Evolutionary conservation across 2,113 vertebrate species (phyloP).

Genomic region (Peromyscus leucopus): DNA sequence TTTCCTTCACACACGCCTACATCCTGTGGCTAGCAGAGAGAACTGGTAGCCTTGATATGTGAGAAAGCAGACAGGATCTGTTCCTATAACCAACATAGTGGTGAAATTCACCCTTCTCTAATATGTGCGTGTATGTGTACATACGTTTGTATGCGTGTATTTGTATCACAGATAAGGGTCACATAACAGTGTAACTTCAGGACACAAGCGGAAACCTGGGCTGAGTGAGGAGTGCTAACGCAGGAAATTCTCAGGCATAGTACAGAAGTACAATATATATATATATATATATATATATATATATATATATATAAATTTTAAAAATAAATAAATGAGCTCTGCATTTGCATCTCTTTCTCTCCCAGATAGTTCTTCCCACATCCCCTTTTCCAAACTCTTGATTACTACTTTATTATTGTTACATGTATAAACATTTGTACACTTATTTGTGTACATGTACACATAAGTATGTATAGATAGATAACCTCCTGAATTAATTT

Average conservation of each 20-base stretch:
- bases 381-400: background rate
- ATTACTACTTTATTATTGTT: background rate
- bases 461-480: too few species aligned
- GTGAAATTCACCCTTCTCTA: too few species aligned
- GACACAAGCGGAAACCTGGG: background rate
- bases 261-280: background rate
- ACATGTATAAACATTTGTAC: background rate
- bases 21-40: background rate
- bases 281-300: too few species aligned
- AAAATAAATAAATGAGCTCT: background rate
- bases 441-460: background rate
- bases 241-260: background rate
- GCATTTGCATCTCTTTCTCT: background rate
- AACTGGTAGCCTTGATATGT: background rate
- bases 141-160: too few species aligned
- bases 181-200: too few species aligned
- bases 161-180: too few species aligned
- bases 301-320: background rate
- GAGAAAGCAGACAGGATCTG: background rate
- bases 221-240: background rate
- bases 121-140: too few species aligned
- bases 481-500: too few species aligned
- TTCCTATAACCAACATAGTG: background rate
- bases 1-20: background rate
- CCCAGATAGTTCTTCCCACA: background rate